Evolutionary conservation across 2,888 invertebrate species (phyloP), one percentile per base, ranked within the genome.

Genomic region (Catocala sponsa): DNA sequence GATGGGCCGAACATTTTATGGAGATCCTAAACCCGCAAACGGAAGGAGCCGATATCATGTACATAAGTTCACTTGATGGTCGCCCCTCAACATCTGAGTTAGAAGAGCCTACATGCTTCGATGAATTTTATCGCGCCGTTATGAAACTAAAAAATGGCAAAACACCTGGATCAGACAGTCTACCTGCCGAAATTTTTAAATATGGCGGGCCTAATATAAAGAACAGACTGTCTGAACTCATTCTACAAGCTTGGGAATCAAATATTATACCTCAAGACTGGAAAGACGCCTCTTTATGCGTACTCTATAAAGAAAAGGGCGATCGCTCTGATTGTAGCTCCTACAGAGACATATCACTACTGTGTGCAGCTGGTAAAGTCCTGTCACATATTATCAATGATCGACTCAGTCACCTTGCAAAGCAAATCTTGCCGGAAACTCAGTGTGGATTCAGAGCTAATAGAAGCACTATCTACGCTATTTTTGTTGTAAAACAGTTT

Each of bases 261-360:
- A 55, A 50, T 11, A 35, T n/a, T 32, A n/a, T 63, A 12, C 58
- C 51, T 13, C 55, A 63, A 41, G 63, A 57, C 15, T 67, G 60
- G 58, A 52, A 52, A 49, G 55, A 61, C 43, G 58, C 63, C 13
- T 55, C 53, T 10, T 58, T 67, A 6, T 53, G 67, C 43, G 60
- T 60, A 51, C 33, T 68, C 11, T 55, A 68, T 41, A 60, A 60
- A 15, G 15, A 2, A 15, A 15, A 15, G 15, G 41, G 51, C 1
- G 43, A 43, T 5, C 6, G 5, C 5, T 10, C 43, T 11, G 43
- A 43, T n/a, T 43, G 43, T 11, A n/a, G 43, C 10, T 10, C 43
- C 1, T 43, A 43, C 4, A 43, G 43, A 11, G 43, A 6, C 11
- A n/a, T 43, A 6, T 43, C 43, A 5, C 43, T 25, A 25, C 25